Evolutionary conservation across 2,888 invertebrate genomes (phyloP).

Genomic region (Vesta saturnalis): DNA sequence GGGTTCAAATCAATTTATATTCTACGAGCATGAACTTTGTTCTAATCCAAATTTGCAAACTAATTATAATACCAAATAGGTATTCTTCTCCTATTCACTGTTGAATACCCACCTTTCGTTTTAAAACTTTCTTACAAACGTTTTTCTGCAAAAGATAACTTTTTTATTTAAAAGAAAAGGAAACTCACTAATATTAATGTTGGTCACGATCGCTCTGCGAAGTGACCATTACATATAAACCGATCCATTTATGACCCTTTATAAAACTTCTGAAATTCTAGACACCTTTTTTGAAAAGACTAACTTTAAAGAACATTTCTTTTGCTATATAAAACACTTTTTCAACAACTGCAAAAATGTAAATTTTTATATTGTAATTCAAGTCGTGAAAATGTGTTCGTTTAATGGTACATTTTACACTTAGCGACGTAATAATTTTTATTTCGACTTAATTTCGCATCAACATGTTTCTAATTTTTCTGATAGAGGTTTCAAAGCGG

Average conservation of each 20-base stretch:
- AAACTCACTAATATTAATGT: slow-evolving; percentile 26
- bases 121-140: slow-evolving; percentile 9
- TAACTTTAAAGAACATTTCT: slow-evolving; percentile 41
- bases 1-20: not conserved
- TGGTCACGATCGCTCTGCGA: slow-evolving; percentile 54
- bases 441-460: slow-evolving; percentile 40
- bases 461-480: slow-evolving; percentile 52
- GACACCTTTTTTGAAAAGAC: slow-evolving; percentile 43
- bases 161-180: slow-evolving; percentile 8
- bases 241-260: slow-evolving; percentile 53
- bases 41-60: not conserved
- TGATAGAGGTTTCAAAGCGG: slow-evolving; percentile 50
- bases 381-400: slow-evolving; percentile 19
- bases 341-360: slow-evolving; percentile 46
- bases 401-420: slow-evolving; percentile 36
- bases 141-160: slow-evolving; percentile 9
- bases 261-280: slow-evolving; percentile 42
- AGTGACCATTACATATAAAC: slow-evolving; percentile 59
- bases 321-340: slow-evolving; percentile 49
- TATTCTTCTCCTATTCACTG: not conserved
- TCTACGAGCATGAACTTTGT: not conserved
- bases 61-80: slow-evolving; percentile 6
- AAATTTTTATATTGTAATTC: slow-evolving; percentile 31
- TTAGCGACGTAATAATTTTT: slow-evolving; percentile 26
- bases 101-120: not conserved